phyloP scores from a whole-genome alignment of 2,888 invertebrate species.

The Lasioglossum villosulum region DNA sequence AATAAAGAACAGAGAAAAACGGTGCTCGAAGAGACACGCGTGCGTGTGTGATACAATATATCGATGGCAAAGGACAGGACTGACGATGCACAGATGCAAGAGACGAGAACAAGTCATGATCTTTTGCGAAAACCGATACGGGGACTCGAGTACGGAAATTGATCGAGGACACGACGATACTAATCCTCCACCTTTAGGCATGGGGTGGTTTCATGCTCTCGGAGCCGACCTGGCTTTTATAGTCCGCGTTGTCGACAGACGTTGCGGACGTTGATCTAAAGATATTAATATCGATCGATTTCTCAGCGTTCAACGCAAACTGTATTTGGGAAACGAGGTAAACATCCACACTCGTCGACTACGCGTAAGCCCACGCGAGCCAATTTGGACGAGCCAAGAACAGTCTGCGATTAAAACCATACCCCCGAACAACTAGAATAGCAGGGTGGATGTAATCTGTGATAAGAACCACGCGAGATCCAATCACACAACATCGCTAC shows the following conservation, averaged over 20 bases:
- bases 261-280: background rate
- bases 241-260: background rate
- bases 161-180: slow-evolving; percentile 55
- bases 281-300: background rate
- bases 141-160: slow-evolving; percentile 49
- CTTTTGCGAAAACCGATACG: slow-evolving; percentile 32
- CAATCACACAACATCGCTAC: too few relatives aligned
- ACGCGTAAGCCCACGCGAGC: background rate
- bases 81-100: slow-evolving; percentile 77
- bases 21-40: slow-evolving; percentile 66
- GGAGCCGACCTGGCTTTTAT: slow-evolving; percentile 18
- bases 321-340: background rate
- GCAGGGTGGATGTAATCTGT: background rate
- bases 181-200: slow-evolving; percentile 25
- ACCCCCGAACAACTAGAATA: background rate
- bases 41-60: slow-evolving; percentile 64
- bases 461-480: too few relatives aligned
- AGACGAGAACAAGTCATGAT: slow-evolving; percentile 53
- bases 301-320: background rate
- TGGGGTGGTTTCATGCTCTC: slow-evolving; percentile 9
- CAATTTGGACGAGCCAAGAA: background rate
- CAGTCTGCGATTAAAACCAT: background rate
- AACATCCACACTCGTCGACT: background rate
- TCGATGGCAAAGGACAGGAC: slow-evolving; percentile 61
- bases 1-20: slow-evolving; percentile 32